Evolutionary conservation across 1,140 invertebrate genomes (phyloP).

Genomic region (Dendroctonus valens): DNA sequence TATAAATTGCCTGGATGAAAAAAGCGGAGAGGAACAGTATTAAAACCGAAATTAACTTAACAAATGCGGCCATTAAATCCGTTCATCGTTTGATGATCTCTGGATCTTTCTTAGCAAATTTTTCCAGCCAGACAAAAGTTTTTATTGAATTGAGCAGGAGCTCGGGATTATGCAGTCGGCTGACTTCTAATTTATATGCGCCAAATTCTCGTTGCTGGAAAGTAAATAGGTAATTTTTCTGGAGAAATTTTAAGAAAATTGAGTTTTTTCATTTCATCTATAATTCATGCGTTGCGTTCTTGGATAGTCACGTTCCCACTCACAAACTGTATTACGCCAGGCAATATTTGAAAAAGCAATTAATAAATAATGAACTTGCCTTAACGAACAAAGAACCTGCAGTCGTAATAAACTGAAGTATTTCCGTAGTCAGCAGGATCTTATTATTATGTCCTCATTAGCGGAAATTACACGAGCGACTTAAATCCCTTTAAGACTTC

Average conservation of each 20-base stretch:
- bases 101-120: slow-evolving; percentile 1
- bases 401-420: too few relatives aligned
- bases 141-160: slow-evolving; percentile 15
- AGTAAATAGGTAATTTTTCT: slow-evolving; percentile 11
- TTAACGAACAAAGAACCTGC: too few relatives aligned
- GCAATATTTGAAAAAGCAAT: too few relatives aligned
- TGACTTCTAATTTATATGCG: slow-evolving; percentile 6
- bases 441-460: too few relatives aligned
- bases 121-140: slow-evolving; percentile 10
- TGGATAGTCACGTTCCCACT: too few relatives aligned
- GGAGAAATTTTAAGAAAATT: not conserved
- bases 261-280: too few relatives aligned
- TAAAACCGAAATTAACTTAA: slow-evolving; percentile 7
- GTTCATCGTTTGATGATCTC: not conserved
- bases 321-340: too few relatives aligned
- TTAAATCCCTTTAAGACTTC: too few relatives aligned
- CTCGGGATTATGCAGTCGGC: slow-evolving; percentile 9
- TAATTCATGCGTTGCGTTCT: too few relatives aligned
- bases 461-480: too few relatives aligned
- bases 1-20: not conserved
- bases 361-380: too few relatives aligned
- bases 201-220: slow-evolving; percentile 6
- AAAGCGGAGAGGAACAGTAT: not conserved
- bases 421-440: too few relatives aligned
- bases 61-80: slow-evolving; percentile 16